phyloP scores from a whole-genome alignment of 2,113 vertebrate genomes.

The Pholis gunnellus region DNA sequence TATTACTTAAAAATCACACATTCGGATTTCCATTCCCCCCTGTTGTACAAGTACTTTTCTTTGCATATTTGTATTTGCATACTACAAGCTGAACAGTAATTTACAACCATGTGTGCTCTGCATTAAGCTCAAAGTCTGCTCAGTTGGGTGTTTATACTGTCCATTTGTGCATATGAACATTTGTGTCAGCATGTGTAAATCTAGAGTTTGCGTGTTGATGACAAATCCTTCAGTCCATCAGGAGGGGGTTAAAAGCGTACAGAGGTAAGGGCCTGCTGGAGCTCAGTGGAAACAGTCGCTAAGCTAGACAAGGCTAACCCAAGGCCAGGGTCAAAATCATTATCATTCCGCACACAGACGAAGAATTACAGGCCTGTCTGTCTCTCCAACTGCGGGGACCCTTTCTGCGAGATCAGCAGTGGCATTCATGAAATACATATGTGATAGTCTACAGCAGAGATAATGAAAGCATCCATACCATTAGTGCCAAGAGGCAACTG shows the following conservation, averaged over 20 bases:
- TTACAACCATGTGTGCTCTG: constrained; percentile 9
- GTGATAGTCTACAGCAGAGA: constrained; percentile 26
- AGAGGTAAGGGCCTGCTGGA: constrained; percentile 35
- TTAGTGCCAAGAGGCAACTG: constrained; percentile 18
- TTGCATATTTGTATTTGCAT: neutral
- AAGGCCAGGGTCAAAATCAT: constrained; percentile 69
- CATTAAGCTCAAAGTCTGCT: constrained; percentile 39
- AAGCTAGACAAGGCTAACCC: constrained; percentile 51
- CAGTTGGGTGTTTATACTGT: constrained; percentile 5
- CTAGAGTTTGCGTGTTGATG: constrained; percentile 41
- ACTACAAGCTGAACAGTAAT: neutral
- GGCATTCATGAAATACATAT: constrained; percentile 43
- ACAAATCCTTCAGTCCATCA: constrained; percentile 52
- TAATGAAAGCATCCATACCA: constrained; percentile 29
- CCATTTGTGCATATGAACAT: constrained; percentile 40
- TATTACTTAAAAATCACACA: neutral
- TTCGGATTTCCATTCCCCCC: neutral
- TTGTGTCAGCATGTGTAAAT: constrained; percentile 46
- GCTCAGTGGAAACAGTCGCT: constrained; percentile 41
- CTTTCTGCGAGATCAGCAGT: constrained; percentile 34
- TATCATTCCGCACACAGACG: constrained; percentile 57
- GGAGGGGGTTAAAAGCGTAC: neutral
- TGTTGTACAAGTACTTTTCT: neutral
- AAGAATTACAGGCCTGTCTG: constrained; percentile 47
- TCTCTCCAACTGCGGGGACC: constrained; percentile 32